phyloP scores from a whole-genome alignment of 2,888 invertebrate species.

The Myathropa florea region DNA sequence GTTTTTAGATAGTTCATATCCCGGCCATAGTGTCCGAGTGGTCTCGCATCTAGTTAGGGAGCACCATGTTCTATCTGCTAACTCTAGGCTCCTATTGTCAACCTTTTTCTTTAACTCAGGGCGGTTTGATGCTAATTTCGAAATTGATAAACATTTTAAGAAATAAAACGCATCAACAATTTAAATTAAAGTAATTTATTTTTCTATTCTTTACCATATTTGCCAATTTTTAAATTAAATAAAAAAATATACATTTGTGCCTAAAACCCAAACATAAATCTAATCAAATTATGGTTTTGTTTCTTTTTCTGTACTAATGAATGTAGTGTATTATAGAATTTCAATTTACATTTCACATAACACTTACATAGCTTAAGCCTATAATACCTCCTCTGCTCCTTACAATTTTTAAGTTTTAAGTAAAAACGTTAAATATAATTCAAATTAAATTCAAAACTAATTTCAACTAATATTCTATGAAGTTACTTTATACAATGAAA shows the following conservation, averaged over 20 bases:
- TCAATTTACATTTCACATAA: slow-evolving; percentile 50
- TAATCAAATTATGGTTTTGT: too few species aligned
- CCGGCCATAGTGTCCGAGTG: too few species aligned
- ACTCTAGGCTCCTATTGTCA: too few species aligned
- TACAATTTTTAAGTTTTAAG: slow-evolving; percentile 26
- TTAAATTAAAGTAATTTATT: slow-evolving; percentile 31
- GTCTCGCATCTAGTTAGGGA: too few species aligned
- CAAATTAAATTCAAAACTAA: background rate
- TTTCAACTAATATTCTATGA: slow-evolving; percentile 1
- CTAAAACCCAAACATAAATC: slow-evolving; percentile 60
- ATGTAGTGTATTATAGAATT: slow-evolving; percentile 54
- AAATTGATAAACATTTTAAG: too few species aligned
- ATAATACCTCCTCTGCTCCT: slow-evolving; percentile 16
- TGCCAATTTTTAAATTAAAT: slow-evolving; percentile 55
- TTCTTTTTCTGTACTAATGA: slow-evolving; percentile 20
- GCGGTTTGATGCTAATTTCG: too few species aligned
- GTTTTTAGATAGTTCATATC: too few species aligned
- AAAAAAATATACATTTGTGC: slow-evolving; percentile 69
- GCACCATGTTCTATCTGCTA: too few species aligned
- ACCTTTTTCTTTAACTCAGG: too few species aligned
- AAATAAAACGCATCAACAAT: background rate
- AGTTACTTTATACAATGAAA: slow-evolving; percentile 63
- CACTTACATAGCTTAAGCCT: slow-evolving; percentile 51
- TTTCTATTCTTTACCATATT: slow-evolving; percentile 1
- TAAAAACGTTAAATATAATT: slow-evolving; percentile 37